Base-by-base conservation (phyloP, 2,113 vertebrate species). In the Pseudois nayaur region DNA sequence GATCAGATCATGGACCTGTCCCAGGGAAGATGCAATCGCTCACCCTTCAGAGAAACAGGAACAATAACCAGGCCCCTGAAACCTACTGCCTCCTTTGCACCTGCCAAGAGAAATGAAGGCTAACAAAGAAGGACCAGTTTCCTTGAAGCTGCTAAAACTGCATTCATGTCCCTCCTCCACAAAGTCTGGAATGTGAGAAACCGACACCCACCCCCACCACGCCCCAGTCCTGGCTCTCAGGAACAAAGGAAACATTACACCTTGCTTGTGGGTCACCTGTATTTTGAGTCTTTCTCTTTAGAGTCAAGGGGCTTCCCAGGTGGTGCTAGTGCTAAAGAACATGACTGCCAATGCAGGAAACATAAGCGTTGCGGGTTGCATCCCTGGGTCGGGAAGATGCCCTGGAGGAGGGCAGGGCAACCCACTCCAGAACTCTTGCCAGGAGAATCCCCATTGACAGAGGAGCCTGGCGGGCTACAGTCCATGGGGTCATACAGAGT, bases 321-420 rank as follows among this genome's bases (percentile, higher is more conserved):
- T 23, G n/a, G n/a, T 23, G 19, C 19, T 71, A 23, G 67, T 71
- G 67, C 10, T 71, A 40, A 71, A 71, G 67, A 40, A 36, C 19
- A 10, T 40, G 67, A 12, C 67, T 71, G 67, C 17, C 17, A 36
- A 36, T 6, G 64, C 64, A 36, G 64, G 64, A 36, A 9, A 3
- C n/a, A 36, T 36, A 36, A 71, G 64, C 5, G 1, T 21, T 36
- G n/a, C 0, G 0, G 19, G 67, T 36, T 40, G n/a, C 19, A 71
- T 71, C 10, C 67, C 67, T 71, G n/a, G 67, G 67, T 71, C 2
- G 0, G 67, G n/a, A 71, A 71, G 67, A 71, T 71, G n/a, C 67
- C n/a, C n/a, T 36, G n/a, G n/a, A 71, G 16, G 64, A 71, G 10
- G 67, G n/a, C 19, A 71, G n/a, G 67, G 10, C 67, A 71, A 71